Evolutionary conservation across 2,888 invertebrate genomes (phyloP).

Genomic region (Apamea monoglypha): DNA sequence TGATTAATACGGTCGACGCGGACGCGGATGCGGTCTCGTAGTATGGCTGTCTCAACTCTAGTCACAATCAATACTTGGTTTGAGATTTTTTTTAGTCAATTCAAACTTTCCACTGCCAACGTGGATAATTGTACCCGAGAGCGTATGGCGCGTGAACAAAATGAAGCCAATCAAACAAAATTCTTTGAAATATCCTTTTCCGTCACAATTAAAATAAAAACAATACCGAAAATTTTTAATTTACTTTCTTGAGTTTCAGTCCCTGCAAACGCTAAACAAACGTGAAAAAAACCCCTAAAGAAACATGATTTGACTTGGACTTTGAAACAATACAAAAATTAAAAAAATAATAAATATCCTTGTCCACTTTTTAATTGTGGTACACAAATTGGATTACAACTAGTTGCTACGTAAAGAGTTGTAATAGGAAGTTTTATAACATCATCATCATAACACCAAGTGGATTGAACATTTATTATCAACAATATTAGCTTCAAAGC

Average conservation of each 20-base stretch:
- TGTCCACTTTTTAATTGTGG: background rate
- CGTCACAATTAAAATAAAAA: background rate
- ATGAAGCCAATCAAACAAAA: background rate
- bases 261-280: background rate
- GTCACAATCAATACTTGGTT: slow-evolving; percentile 15
- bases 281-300: background rate
- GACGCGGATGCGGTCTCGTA: slow-evolving; percentile 59
- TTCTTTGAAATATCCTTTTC: slow-evolving; percentile 2
- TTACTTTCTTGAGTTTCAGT: background rate
- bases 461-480: background rate
- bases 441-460: background rate
- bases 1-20: slow-evolving; percentile 60
- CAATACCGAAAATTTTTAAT: background rate
- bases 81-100: background rate
- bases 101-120: background rate
- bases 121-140: background rate
- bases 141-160: background rate
- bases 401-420: background rate
- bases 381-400: background rate
- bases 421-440: background rate
- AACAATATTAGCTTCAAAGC: too few relatives aligned
- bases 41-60: slow-evolving; percentile 12
- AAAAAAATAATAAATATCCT: background rate
- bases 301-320: background rate
- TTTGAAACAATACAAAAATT: background rate